phyloP scores from a whole-genome alignment of 1,140 invertebrate genomes.

The Listronotus bonariensis region DNA sequence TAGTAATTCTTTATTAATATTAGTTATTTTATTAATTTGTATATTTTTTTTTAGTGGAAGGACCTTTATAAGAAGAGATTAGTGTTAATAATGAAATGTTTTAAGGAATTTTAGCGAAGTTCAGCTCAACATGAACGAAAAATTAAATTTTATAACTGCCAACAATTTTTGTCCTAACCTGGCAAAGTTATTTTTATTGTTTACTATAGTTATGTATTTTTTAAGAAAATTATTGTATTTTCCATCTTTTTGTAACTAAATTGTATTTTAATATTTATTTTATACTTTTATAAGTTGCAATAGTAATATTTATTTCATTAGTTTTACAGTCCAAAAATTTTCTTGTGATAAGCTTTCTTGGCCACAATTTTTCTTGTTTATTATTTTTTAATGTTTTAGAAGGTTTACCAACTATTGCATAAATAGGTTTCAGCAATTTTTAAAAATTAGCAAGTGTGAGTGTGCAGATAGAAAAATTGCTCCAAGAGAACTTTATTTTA shows the following conservation, averaged over 20 bases:
- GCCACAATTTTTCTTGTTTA: too few species aligned
- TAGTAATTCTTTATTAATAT: too few species aligned
- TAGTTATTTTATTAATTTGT: too few species aligned
- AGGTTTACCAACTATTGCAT: too few species aligned
- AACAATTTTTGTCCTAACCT: slow-evolving; percentile 12
- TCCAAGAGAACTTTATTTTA: too few species aligned
- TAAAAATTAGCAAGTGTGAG: too few species aligned
- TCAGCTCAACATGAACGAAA: slow-evolving; percentile 34
- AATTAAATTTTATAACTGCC: slow-evolving; percentile 19
- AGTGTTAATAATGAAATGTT: slow-evolving; percentile 31
- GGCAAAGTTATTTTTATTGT: slow-evolving; percentile 21
- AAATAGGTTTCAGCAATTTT: too few species aligned
- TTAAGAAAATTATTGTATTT: slow-evolving; percentile 28
- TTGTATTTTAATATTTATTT: slow-evolving; percentile 22
- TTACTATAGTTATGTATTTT: slow-evolving; percentile 17
- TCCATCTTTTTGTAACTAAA: slow-evolving; percentile 18
- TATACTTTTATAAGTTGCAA: slow-evolving; percentile 8
- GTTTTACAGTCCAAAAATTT: too few species aligned
- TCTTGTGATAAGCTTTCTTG: too few species aligned
- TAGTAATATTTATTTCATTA: not conserved
- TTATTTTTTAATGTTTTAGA: too few species aligned
- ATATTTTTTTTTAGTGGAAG: slow-evolving; percentile 49
- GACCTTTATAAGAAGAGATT: slow-evolving; percentile 53
- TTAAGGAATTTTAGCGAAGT: slow-evolving; percentile 12
- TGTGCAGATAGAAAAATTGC: too few species aligned